Evolutionary conservation across 2,113 vertebrate species (phyloP).

Genomic region (Tragelaphus imberbis): DNA sequence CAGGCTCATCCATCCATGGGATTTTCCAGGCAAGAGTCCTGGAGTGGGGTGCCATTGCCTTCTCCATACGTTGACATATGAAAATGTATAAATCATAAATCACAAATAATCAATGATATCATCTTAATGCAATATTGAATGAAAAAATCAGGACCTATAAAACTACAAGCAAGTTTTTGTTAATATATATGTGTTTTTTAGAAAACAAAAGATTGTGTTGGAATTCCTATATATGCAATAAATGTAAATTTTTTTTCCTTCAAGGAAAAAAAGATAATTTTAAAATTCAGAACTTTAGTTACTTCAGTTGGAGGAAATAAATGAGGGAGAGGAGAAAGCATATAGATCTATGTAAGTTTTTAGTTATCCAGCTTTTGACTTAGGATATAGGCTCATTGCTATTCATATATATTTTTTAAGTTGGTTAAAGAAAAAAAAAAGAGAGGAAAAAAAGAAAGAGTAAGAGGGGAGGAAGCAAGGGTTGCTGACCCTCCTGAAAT

Average conservation of each 20-base stretch:
- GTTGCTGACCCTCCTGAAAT: background rate
- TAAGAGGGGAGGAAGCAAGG: background rate
- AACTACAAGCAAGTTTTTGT: background rate
- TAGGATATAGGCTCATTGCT: background rate
- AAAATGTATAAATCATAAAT: background rate
- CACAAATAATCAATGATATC: background rate
- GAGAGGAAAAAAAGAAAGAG: background rate
- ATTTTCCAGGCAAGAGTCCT: too few species aligned
- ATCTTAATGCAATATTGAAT: background rate
- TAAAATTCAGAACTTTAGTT: background rate
- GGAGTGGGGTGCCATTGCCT: too few species aligned
- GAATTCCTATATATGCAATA: background rate
- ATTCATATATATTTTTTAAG: background rate
- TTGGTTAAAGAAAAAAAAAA: background rate
- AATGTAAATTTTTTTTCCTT: background rate
- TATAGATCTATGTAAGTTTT: background rate
- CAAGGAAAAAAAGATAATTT: background rate
- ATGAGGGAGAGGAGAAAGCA: accelerated
- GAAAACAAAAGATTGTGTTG: background rate
- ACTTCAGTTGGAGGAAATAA: background rate
- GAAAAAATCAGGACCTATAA: background rate
- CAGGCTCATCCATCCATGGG: too few species aligned
- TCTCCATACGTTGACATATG: background rate
- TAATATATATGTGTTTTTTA: background rate
- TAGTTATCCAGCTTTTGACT: background rate